Conservation (phyloP, 64 coral and sea anemone species). For the Anthopleura sola region DNA sequence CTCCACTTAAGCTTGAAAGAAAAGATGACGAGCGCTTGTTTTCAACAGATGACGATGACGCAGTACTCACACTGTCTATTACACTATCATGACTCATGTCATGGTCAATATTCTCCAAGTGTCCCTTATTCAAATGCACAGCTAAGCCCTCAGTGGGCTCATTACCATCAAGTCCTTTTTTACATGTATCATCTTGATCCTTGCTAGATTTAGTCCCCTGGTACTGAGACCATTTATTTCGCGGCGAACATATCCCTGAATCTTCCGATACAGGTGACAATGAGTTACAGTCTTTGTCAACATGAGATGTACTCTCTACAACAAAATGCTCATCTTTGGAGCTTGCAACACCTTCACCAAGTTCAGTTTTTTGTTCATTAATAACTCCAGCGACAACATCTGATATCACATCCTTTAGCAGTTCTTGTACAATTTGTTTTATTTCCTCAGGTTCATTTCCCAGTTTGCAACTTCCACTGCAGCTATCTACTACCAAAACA, state of each 20-base stretch:
- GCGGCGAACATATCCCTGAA: constrained; percentile 53
- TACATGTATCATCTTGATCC: background rate
- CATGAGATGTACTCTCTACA: background rate
- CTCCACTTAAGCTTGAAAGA: constrained; percentile 70
- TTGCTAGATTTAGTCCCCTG: background rate
- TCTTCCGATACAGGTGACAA: constrained; percentile 69
- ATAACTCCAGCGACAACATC: constrained; percentile 13
- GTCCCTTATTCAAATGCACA: background rate
- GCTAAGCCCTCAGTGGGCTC: background rate
- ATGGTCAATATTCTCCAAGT: constrained; percentile 11
- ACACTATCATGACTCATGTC: constrained; percentile 36
- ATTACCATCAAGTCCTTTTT: background rate
- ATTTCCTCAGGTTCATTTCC: constrained; percentile 32
- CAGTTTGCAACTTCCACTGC: background rate
- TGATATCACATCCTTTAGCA: constrained; percentile 58
- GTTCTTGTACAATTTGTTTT: constrained; percentile 35
- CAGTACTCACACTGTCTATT: constrained; percentile 32
- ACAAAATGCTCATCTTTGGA: constrained; percentile 25
- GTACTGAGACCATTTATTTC: background rate
- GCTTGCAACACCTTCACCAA: constrained; percentile 1
- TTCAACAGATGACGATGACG: background rate
- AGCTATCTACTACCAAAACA: background rate
- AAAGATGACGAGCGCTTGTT: constrained; percentile 31
- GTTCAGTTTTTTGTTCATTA: constrained; percentile 20
- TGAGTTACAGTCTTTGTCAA: constrained; percentile 9